Evolutionary conservation across 1,140 invertebrate species (phyloP), one percentile per base, ranked within the genome.

Genomic region (Drosophila kikkawai): DNA sequence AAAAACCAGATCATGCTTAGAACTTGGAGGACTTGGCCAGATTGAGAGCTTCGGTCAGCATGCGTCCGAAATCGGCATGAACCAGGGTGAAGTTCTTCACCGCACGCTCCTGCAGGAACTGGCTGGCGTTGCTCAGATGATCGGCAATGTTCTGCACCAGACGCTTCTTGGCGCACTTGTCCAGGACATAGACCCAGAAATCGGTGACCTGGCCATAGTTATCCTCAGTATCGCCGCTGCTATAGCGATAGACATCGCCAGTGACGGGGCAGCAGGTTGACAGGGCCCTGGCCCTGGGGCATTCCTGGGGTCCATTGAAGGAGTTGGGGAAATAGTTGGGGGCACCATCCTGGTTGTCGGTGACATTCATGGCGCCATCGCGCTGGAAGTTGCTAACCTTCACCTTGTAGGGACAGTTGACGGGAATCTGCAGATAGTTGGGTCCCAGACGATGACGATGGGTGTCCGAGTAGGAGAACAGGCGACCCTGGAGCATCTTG

Each of bases 251-350:
- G 26, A 95, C 94, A 71, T 96, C 95, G 3, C 96, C 96, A n/a
- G 81, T 92, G 2, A 95, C 80, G 9, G 93, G 91, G 22, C 80
- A 91, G 77, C 94, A 94, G 11, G 95, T 94, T 55, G 94, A 93
- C 13, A 95, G 88, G n/a, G 93, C 92, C 64, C 94, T 93, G 9
- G 94, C 94, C 19, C 94, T 92, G 8, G 94, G 93, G 60, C 93
- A 94, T 71, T 95, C 95, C 36, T 94, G 93, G 0, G 98, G 97
- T 0, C 98, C 98, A 69, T 94, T 93, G 93, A 99, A 99, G 69
- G 98, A 99, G 93, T 99, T 99, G 0, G 99, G 99, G 94, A 95
- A 98, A 92, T 99, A 99, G 93, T 99, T 99, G 2, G 98, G 98
- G 13, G 96, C 96, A 41, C 96, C 96, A 45, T 94, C 95, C 94